Conservation (phyloP, 2,113 vertebrate species). For the Protobothrops flavoviridis region DNA sequence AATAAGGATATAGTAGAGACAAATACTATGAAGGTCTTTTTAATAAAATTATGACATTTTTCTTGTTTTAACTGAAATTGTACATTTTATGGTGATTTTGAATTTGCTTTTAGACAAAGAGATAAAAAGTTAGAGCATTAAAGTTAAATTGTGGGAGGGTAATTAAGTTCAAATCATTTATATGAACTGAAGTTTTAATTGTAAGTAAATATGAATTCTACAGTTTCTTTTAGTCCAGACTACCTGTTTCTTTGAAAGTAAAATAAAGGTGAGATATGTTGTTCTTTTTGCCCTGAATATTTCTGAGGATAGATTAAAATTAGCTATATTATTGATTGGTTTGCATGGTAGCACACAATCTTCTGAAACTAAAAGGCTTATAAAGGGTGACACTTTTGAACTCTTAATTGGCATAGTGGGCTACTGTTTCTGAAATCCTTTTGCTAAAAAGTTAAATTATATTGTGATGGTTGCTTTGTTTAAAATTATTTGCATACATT, state of each 20-base stretch:
- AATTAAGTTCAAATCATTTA: neutral
- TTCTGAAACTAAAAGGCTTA: neutral
- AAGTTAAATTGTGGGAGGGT: neutral
- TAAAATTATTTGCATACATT: neutral
- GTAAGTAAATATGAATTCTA: neutral
- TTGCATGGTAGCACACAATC: neutral
- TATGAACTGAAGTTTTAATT: neutral
- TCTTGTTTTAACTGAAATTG: neutral
- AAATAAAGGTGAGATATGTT: neutral
- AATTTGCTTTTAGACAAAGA: neutral
- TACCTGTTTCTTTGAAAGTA: neutral
- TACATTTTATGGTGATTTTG: neutral
- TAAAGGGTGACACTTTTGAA: neutral
- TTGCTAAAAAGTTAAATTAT: conserved; percentile 8
- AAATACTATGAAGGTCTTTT: neutral
- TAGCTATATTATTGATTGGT: neutral
- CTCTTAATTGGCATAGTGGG: neutral
- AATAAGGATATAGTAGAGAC: neutral
- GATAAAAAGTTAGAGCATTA: neutral
- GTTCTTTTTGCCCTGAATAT: neutral
- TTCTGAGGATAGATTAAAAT: neutral
- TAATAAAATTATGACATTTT: neutral
- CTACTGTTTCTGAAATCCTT: neutral
- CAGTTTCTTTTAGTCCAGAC: neutral
- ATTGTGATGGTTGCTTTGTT: neutral